phyloP scores from a whole-genome alignment of 2,797 vertebrate genomes.

The Myotis planiceps region DNA sequence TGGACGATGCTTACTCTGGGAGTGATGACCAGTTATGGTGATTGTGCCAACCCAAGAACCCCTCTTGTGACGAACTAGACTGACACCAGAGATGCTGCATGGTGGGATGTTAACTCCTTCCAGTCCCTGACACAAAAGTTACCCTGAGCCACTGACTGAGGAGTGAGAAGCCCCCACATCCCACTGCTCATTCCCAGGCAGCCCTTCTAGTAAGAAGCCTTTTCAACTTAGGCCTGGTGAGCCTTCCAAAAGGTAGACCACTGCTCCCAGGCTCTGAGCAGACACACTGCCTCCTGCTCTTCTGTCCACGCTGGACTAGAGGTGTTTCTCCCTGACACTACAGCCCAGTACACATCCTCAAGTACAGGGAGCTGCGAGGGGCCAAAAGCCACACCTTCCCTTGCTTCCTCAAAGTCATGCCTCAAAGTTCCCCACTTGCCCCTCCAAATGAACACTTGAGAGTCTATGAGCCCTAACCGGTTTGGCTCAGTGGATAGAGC shows the following conservation, averaged over 20 bases:
- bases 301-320: neutral
- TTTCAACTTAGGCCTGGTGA: neutral
- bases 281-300: neutral
- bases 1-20: neutral
- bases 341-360: neutral
- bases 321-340: neutral
- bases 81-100: neutral
- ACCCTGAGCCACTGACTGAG: neutral
- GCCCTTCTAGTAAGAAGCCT: neutral
- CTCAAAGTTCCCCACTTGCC: neutral
- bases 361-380: neutral
- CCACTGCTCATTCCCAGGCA: neutral
- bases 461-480: neutral
- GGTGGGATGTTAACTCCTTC: neutral
- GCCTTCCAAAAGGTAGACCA: neutral
- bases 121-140: neutral
- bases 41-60: neutral
- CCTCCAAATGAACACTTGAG: neutral
- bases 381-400: neutral
- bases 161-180: neutral
- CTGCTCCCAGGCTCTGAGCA: neutral
- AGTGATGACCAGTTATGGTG: rapidly evolving
- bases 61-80: neutral
- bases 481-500: no score
- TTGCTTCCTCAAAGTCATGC: neutral